Base-by-base conservation (phyloP, 2,113 vertebrate species). In the Catharus minimus region DNA sequence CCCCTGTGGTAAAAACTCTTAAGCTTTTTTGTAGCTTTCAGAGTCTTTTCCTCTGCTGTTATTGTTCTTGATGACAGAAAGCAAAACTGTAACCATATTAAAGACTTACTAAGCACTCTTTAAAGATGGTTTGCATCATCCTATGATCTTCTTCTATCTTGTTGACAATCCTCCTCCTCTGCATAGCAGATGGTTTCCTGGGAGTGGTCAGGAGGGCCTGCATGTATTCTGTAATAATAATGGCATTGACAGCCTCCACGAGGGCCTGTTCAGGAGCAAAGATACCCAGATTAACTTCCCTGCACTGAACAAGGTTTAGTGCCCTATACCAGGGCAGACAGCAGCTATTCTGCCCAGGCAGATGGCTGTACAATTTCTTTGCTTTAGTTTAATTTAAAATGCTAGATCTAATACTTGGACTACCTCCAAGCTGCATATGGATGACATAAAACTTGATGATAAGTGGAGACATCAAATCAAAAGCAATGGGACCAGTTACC, bases 51-150 rank as follows among this genome's bases (percentile, higher is more conserved):
- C 36, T 82, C 62, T 84, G 43, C 49, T 61, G 46, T 23, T 72
- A 55, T 50, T 38, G 26, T 28, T 89, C 43, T 52, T 66, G 52
- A 72, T 67, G 55, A 92, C 13, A 13, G 65, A 90, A 15, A 82
- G n/a, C 36, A 85, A 73, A 91, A 66, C 23, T 17, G 11, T 61
- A 92, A 88, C 89, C 55, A 36, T 88, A 93, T 82, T 69, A 92
- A 86, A 92, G 67, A 95, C 96, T 96, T 96, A 97, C 96, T 74
- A 95, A 94, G 79, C 95, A 95, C 33, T 95, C 80, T 76, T 73
- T 57, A 91, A 96, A 86, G 44, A 88, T 3, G 2, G 65, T 43
- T 81, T 88, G 82, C 60, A 97, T 73, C 46, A 78, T 95, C 36
- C 47, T 85, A 41, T 96, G 78, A 73, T 96, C 93, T 82, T 86